phyloP scores from a whole-genome alignment of 2,888 invertebrate genomes.

The Tipula helvola region DNA sequence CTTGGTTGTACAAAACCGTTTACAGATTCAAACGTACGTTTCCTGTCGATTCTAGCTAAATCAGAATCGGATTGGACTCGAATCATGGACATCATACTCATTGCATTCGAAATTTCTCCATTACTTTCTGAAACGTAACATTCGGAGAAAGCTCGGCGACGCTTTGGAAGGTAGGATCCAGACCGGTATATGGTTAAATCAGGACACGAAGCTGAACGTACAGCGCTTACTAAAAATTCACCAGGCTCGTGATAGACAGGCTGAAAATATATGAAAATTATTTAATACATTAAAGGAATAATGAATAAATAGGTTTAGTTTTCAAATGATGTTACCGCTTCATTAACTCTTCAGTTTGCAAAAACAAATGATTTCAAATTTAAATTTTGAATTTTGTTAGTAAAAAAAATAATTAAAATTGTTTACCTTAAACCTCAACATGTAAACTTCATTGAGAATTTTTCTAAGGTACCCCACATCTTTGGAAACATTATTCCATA shows the following conservation, averaged over 20 bases:
- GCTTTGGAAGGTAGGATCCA: conserved; percentile 36
- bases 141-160: conserved; percentile 53
- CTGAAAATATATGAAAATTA: conserved; percentile 33
- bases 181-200: conserved; percentile 52
- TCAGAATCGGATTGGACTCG: conserved; percentile 54
- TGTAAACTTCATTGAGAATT: conserved; percentile 67
- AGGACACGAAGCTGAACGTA: conserved; percentile 55
- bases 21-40: conserved; percentile 50
- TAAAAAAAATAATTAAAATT: background rate
- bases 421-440: conserved; percentile 66
- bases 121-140: conserved; percentile 37
- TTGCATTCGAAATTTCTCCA: background rate
- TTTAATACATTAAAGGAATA: background rate
- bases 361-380: background rate
- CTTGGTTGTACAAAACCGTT: conserved; percentile 61
- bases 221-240: conserved; percentile 27
- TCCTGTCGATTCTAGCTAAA: conserved; percentile 62
- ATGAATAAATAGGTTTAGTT: background rate
- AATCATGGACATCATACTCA: background rate
- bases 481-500: conserved; percentile 62
- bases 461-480: conserved; percentile 61
- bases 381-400: background rate
- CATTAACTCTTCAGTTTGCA: background rate
- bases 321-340: background rate
- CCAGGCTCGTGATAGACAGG: conserved; percentile 61